Evolutionary conservation across 2,888 invertebrate genomes (phyloP), one percentile per base, ranked within the genome.

Genomic region (Reticulitermes lucifugus): DNA sequence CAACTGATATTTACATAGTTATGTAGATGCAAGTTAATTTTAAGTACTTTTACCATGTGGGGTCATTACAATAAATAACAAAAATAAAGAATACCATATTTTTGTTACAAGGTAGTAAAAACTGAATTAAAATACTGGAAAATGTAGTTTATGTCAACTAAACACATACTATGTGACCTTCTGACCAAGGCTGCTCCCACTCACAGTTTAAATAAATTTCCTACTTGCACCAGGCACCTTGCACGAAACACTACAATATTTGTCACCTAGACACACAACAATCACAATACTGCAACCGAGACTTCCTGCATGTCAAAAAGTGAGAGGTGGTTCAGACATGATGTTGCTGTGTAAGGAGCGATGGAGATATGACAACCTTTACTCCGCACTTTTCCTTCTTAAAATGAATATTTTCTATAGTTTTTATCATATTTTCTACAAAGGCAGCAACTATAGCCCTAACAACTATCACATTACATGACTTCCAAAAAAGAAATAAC

Each of bases 41-140:
- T 84, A 84, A 84, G 84, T 84, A 84, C 84, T 41, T 46, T 84
- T 75, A 84, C 65, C 84, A 84, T 70, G 65, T 84, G 84, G 77
- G 77, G 84, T 84, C 84, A 84, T 77, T 60, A 65, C 41, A 84
- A 77, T 84, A 77, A 84, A 77, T 81, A 81, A 46, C 14, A n/a
- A n/a, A 46, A 65, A 41, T 51, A 46, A 60, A 73, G 55, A 83
- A 75, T 55, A 46, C 29, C 29, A 60, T 59, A 73, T 75, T 65
- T 43, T 77, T 29, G 65, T 77, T 77, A 84, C 79, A 29, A 73
- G 29, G 25, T 9, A 12, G 18, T 51, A 79, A 79, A 79, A 55
- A 35, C n/a, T n/a, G 41, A 83, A 83, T 41, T 84, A 84, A 83
- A 84, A 84, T 84, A 84, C 84, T 84, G 82, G 60, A 65, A 46